Conservation (phyloP, 2,113 vertebrate genomes). For the Picathartes gymnocephalus region DNA sequence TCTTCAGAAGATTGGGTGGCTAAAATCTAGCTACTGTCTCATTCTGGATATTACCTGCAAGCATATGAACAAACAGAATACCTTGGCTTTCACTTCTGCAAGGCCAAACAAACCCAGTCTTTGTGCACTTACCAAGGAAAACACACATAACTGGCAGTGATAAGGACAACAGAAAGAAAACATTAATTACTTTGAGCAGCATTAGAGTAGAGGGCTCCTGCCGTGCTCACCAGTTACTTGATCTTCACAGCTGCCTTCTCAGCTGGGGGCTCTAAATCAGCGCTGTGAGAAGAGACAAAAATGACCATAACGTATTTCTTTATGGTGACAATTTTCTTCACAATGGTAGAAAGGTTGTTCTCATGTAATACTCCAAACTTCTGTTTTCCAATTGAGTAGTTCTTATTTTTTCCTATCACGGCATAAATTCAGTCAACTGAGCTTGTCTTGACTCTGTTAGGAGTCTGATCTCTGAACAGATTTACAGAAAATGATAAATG, state of each 20-base stretch:
- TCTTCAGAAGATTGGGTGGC: background rate
- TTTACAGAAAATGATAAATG: background rate
- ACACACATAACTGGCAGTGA: constrained; percentile 20
- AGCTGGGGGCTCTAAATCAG: constrained; percentile 61
- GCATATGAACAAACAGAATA: background rate
- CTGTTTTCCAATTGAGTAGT: background rate
- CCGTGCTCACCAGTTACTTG: constrained; percentile 38
- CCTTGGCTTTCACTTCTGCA: background rate
- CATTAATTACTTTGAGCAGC: constrained; percentile 47
- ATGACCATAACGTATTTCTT: constrained; percentile 35
- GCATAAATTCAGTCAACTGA: background rate
- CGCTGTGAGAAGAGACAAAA: constrained; percentile 37
- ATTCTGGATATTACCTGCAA: background rate
- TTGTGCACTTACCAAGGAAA: constrained; percentile 10
- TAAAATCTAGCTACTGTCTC: background rate
- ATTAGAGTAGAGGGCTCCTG: constrained; percentile 40
- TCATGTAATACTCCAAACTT: constrained; percentile 13
- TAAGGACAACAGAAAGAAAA: constrained; percentile 50
- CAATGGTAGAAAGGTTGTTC: constrained; percentile 11
- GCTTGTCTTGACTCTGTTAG: background rate
- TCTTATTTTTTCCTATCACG: background rate
- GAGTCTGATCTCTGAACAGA: background rate
- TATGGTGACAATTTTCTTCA: constrained; percentile 1
- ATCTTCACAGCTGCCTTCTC: constrained; percentile 68
- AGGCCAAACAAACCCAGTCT: background rate